Base-by-base conservation (phyloP, 1,140 invertebrate genomes). In the Drosophila pruinosa region DNA sequence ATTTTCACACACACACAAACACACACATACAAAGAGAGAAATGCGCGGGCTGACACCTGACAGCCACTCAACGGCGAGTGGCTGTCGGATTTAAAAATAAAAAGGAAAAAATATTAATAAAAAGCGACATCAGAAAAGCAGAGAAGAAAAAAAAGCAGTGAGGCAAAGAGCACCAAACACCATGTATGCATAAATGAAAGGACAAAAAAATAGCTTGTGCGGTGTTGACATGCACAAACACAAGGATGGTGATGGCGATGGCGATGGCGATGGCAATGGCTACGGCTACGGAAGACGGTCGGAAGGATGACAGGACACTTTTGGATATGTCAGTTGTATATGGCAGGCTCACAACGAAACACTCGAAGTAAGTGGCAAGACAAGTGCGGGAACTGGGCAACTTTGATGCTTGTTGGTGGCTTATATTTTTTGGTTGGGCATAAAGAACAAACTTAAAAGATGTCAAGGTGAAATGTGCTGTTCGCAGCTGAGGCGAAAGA, bases 61-160 rank as follows among this genome's bases (percentile, higher is more conserved):
- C 81, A 85, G 81, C 77, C 81, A 85, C 81, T 85, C 82, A 75
- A 81, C 81, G 70, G 67, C 73, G 82, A 85, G 81, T 85, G 81
- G 69, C 64, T 85, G 81, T 85, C 81, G 81, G 81, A 85, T 85
- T 86, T 81, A 59, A 64, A 82, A 77, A 78, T 68, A 73, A 64
- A 74, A 82, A 54, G 36, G 14, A 41, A 50, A 61, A 57, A 61
- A 70, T 70, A 70, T 64, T 70, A 70, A 70, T 70, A 70, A 70
- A 70, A 70, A 56, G 59, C 67, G 67, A 56, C 67, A 64, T 38
- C 59, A 63, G 57, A 69, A 14, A 38, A 52, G 43, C 10, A 52
- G 31, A 50, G 34, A 22, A 15, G 8, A 10, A 12, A 7, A 26
- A 4, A 21, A 48, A 22, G 8, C 39, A 38, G 21, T 8, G 50